A percentile compares a stretch with the other conserved stretches of the same genome.
Conservation (phyloP, 1,140 invertebrate species). For the Zophobas morio region DNA sequence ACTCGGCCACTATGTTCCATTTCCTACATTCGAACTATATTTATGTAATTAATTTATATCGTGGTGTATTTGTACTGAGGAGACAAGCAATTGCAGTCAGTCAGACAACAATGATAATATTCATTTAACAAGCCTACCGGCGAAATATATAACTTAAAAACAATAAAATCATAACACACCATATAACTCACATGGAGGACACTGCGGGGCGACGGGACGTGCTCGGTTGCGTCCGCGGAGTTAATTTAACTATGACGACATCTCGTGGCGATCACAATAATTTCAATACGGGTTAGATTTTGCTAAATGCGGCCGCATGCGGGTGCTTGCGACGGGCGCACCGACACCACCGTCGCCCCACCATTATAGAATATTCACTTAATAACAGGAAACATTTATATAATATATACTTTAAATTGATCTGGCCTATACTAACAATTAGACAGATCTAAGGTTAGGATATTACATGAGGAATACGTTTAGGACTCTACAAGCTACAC, state of each 20-base stretch:
- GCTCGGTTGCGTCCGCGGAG: not conserved
- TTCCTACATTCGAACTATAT: conserved; percentile 45
- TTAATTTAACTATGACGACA: conserved; percentile 25
- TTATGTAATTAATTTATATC: conserved; percentile 59
- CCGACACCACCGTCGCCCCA: conserved; percentile 27
- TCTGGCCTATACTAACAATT: conserved; percentile 66
- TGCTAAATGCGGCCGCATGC: conserved; percentile 33
- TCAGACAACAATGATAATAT: conserved; percentile 65
- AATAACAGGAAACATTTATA: conserved; percentile 69
- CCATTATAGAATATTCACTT: conserved; percentile 66
- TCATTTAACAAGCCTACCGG: conserved; percentile 65
- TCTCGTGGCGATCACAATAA: conserved; percentile 38
- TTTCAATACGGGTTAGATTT: conserved; percentile 31
- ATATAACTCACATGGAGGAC: conserved; percentile 63
- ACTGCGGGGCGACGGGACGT: conserved; percentile 37
- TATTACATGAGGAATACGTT: conserved; percentile 62
- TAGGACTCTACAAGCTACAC: conserved; percentile 65
- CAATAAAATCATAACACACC: conserved; percentile 66
- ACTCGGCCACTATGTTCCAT: conserved; percentile 20
- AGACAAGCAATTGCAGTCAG: conserved; percentile 64
- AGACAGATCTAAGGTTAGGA: conserved; percentile 66
- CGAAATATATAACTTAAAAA: conserved; percentile 63
- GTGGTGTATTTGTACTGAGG: conserved; percentile 66
- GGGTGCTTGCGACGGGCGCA: not conserved
- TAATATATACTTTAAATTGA: conserved; percentile 65